Base-by-base conservation (phyloP, 2,888 invertebrate species). In the Nemoura dubitans region DNA sequence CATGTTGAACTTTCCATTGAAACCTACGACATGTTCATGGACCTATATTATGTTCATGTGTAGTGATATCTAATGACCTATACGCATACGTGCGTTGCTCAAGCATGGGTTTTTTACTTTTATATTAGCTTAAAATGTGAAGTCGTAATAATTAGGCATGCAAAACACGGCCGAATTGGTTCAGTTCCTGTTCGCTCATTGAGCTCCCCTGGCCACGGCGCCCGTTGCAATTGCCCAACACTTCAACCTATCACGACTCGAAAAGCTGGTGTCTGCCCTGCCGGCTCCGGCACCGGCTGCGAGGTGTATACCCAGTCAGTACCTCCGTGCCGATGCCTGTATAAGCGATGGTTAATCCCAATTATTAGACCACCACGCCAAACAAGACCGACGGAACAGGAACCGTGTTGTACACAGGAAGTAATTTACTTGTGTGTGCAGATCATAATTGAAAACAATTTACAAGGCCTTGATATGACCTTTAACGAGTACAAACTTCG, bases 141-240 rank as follows among this genome's bases (percentile, higher is more conserved):
- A 59, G 2, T 59, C 21, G 59, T 59, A 21, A 59, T 21, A 59
- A 59, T 59, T 59, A 59, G 59, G 59, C 59, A 36, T 6, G 28
- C 14, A 78, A 27, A 78, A 78, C 3, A 36, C 36, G 36, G 3
- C 10, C 2, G 78, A 26, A 78, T 14, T 27, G n/a, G 0, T 78
- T 21, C 14, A 78, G 78, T 78, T 78, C n/a, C 28, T 78, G 26
- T 26, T 78, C 78, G 78, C 27, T 26, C 78, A n/a, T 78, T 78
- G 27, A 78, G 25, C 2, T 78, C 78, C 25, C 28, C 16, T 21
- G 59, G 59, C 14, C 59, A 10, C 36, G 36, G 3, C 3, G 36
- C 5, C 10, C 36, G 36, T 36, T 3, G 36, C 6, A 59, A 36
- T n/a, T n/a, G n/a, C 36, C 36, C 59, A 59, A 59, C 59, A 3